Evolutionary conservation across 2,888 invertebrate genomes (phyloP).

Genomic region (Melieria picta): DNA sequence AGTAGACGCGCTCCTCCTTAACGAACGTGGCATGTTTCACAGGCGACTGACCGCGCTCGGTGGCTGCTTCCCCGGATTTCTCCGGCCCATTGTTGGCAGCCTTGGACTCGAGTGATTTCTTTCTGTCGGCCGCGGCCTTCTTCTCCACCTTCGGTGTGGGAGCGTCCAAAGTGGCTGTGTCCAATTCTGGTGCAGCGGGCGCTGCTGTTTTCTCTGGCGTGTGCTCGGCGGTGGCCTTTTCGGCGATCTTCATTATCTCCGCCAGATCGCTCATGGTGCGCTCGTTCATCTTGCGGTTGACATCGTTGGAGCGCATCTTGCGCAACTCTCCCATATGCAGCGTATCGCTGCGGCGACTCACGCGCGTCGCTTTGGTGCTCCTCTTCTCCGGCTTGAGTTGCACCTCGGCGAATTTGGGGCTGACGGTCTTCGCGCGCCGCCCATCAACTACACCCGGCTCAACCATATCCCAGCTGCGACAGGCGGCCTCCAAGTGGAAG

Average conservation of each 20-base stretch:
- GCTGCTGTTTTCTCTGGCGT: conserved; percentile 7
- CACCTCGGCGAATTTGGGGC: conserved; percentile 37
- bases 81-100: conserved; percentile 12
- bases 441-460: conserved; percentile 44
- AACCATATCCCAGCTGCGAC: conserved; percentile 50
- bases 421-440: conserved; percentile 50
- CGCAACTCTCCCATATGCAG: conserved; percentile 46
- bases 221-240: conserved; percentile 50
- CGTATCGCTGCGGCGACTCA: conserved; percentile 48
- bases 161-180: not conserved
- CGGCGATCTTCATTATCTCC: conserved; percentile 64
- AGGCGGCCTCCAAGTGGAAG: conserved; percentile 55
- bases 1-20: conserved; percentile 48
- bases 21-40: conserved; percentile 48
- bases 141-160: not conserved
- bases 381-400: conserved; percentile 39
- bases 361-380: conserved; percentile 43
- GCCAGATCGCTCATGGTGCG: conserved; percentile 63
- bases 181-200: conserved; percentile 1
- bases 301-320: conserved; percentile 52
- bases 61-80: not conserved
- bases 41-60: conserved; percentile 39
- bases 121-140: conserved; percentile 4
- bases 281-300: conserved; percentile 61
- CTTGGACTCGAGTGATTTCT: not conserved